Conservation (phyloP, 1,140 invertebrate species). For the Episyrphus balteatus region DNA sequence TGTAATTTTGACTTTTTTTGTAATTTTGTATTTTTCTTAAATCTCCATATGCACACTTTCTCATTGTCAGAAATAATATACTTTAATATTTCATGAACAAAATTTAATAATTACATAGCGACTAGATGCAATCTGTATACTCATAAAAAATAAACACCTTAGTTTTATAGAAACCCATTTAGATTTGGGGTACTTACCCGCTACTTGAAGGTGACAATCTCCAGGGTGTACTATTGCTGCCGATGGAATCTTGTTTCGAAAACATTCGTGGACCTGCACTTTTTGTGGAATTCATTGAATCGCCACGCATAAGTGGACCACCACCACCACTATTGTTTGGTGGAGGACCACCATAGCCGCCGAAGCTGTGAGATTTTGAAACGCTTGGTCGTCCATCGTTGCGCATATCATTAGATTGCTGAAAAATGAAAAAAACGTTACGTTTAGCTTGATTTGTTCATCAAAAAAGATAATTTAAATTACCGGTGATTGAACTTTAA, state of each 20-base stretch:
- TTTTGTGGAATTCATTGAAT: slow-evolving; percentile 33
- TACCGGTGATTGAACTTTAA: slow-evolving; percentile 32
- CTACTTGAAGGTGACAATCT: slow-evolving; percentile 70
- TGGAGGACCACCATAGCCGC: slow-evolving; percentile 54
- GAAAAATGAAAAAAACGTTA: slow-evolving; percentile 1
- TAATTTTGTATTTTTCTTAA: no score
- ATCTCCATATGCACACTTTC: no score
- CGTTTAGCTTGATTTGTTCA: no score
- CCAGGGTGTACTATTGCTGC: slow-evolving; percentile 52
- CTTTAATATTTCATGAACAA: no score
- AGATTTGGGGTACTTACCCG: slow-evolving; percentile 48
- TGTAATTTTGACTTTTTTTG: no score
- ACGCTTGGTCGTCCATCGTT: slow-evolving; percentile 46
- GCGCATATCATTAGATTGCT: slow-evolving; percentile 45
- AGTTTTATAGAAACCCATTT: not conserved
- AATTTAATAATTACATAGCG: no score
- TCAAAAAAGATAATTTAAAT: not conserved
- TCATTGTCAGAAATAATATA: no score
- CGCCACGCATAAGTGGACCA: slow-evolving; percentile 3
- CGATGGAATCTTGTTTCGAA: slow-evolving; percentile 63
- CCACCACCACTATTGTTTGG: slow-evolving; percentile 13
- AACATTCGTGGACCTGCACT: slow-evolving; percentile 46
- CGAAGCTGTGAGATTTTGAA: slow-evolving; percentile 77
- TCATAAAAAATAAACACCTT: no score
- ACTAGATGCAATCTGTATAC: no score